These are phyloP conservation scores for Meloidogyne exigua DNA, from an alignment of 1,140 invertebrate species.

Conservation along the genomic window DNA sequence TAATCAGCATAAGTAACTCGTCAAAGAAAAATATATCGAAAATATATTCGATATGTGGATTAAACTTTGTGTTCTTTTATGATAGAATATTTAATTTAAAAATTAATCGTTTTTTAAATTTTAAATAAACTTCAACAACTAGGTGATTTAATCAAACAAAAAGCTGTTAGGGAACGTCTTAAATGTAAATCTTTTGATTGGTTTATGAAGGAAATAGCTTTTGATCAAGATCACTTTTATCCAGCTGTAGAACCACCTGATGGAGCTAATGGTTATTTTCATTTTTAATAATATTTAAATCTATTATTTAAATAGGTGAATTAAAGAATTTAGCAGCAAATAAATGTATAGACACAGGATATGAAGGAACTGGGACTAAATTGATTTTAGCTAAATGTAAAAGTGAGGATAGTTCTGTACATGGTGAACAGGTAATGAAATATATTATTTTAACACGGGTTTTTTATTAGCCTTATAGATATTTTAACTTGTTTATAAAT, in stretches of 20 bases:
- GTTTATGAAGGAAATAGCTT: conserved; percentile 91
- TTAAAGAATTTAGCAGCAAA: conserved; percentile 73
- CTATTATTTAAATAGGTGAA: conserved; percentile 63
- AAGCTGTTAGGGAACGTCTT: conserved; percentile 74
- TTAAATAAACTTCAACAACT: too few species aligned
- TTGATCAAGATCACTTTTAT: conserved; percentile 80
- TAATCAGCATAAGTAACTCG: too few species aligned
- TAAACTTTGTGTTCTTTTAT: too few species aligned
- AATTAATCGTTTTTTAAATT: too few species aligned
- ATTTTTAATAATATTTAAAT: conserved; percentile 16
- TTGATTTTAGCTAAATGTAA: conserved; percentile 71
- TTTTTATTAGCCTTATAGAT: too few species aligned
- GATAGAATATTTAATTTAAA: too few species aligned
- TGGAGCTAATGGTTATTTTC: conserved; percentile 73
- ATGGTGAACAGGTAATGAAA: conserved; percentile 67
- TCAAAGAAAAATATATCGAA: too few species aligned
- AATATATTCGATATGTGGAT: too few species aligned
- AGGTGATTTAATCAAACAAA: conserved; percentile 80
- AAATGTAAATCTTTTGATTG: conserved; percentile 89
- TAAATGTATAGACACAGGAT: conserved; percentile 77
- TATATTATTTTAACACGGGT: too few species aligned
- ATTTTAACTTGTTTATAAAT: too few species aligned
- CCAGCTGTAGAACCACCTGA: conserved; percentile 85
- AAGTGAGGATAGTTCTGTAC: conserved; percentile 68
- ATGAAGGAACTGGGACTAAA: conserved; percentile 71